phyloP scores from a whole-genome alignment of 2,113 vertebrate genomes.

The Grammomys surdaster region DNA sequence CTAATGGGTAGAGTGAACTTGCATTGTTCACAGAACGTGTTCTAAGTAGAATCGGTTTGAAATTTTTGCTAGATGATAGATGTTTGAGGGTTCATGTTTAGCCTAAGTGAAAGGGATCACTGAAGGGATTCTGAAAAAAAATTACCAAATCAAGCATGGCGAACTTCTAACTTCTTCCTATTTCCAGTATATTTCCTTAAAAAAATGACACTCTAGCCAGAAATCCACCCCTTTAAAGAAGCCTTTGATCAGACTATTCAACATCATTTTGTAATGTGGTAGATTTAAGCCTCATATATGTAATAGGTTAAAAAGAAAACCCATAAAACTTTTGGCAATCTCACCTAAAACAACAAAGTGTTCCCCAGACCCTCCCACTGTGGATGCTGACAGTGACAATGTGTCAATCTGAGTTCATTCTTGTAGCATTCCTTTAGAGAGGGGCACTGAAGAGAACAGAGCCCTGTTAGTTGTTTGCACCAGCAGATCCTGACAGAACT shows the following conservation, averaged over 20 bases:
- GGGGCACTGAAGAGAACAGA: not conserved
- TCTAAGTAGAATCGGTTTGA: slow-evolving; percentile 51
- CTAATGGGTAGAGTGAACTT: not conserved
- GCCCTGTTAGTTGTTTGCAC: not conserved
- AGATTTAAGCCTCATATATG: not conserved
- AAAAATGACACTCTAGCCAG: slow-evolving; percentile 37
- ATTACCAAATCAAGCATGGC: slow-evolving; percentile 9
- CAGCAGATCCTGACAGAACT: not conserved
- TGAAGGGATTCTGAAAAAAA: slow-evolving; percentile 55
- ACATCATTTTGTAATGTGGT: not conserved
- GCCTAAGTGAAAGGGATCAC: slow-evolving; percentile 53
- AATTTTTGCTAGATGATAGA: not conserved
- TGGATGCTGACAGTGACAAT: not conserved
- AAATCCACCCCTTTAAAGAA: slow-evolving; percentile 20
- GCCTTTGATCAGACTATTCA: not conserved
- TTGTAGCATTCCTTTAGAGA: not conserved
- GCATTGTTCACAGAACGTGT: not conserved
- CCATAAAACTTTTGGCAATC: slow-evolving; percentile 43
- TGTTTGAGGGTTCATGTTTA: slow-evolving; percentile 35
- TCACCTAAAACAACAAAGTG: not conserved
- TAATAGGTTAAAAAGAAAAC: slow-evolving; percentile 3
- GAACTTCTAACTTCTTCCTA: slow-evolving; percentile 46
- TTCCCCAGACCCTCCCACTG: not conserved
- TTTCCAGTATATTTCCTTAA: slow-evolving; percentile 26
- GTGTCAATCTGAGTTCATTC: not conserved